Conservation (phyloP, 2,888 invertebrate genomes). For the Carabus problematicus region DNA sequence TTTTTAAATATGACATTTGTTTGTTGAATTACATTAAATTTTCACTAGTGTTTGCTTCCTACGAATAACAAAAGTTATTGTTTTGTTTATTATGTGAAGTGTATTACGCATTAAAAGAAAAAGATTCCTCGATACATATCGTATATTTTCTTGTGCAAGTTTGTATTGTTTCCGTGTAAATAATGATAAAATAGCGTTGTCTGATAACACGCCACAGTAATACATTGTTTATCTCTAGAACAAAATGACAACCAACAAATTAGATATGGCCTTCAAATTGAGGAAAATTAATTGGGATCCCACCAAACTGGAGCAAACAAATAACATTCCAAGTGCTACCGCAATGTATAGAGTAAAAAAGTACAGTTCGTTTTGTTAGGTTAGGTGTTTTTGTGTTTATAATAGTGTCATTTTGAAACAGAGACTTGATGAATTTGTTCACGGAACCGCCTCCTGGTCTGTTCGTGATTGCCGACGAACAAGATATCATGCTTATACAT, state of each 20-base stretch:
- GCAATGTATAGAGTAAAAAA: slow-evolving; percentile 38
- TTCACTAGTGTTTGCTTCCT: too few relatives aligned
- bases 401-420: slow-evolving; percentile 50
- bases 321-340: slow-evolving; percentile 33
- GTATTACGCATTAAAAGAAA: too few relatives aligned
- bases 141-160: neutral
- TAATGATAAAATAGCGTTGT: neutral
- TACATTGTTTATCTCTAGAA: slow-evolving; percentile 8
- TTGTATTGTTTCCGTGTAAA: neutral
- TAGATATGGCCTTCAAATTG: slow-evolving; percentile 4
- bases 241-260: slow-evolving; percentile 23
- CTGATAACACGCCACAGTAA: neutral
- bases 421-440: slow-evolving; percentile 64
- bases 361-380: slow-evolving; percentile 20
- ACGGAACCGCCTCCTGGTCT: slow-evolving; percentile 65
- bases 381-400: slow-evolving; percentile 9
- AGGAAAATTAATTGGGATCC: slow-evolving; percentile 36
- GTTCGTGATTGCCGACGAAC: slow-evolving; percentile 64
- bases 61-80: too few relatives aligned
- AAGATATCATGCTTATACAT: slow-evolving; percentile 63
- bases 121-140: too few relatives aligned
- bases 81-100: too few relatives aligned
- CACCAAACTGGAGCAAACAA: slow-evolving; percentile 24
- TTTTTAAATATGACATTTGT: too few relatives aligned
- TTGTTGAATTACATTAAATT: too few relatives aligned